Evolutionary conservation across 2,113 vertebrate species (phyloP), one percentile per base, ranked within the genome.

Genomic region (Cebidichthys violaceus): DNA sequence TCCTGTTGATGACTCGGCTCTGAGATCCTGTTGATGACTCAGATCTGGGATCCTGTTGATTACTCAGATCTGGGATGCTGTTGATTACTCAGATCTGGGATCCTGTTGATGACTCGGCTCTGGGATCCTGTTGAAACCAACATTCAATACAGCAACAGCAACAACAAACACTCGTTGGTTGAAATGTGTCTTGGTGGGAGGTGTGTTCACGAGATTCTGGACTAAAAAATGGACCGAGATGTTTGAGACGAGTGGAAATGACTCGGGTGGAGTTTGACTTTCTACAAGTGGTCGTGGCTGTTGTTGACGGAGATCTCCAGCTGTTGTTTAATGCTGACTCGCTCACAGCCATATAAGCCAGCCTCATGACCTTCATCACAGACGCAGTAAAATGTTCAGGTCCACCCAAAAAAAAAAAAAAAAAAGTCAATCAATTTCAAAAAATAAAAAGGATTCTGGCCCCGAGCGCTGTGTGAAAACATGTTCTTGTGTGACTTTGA

Each of bases 401-500:
- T 65, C 61, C 62, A 9, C 59, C 69, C 27, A 13, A n/a, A n/a
- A n/a, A n/a, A n/a, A n/a, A n/a, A n/a, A n/a, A n/a, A n/a, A n/a
- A n/a, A 11, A 62, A 62, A 76, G 60, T 47, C 31, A 17, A 39
- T 70, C 6, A 0, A 75, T 15, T 43, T 65, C 35, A 0, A 39
- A 70, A 61, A 80, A 18, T 59, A 57, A 62, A 0, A n/a, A 18
- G 39, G 31, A 10, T 29, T 33, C 15, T 13, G 59, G 75, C 70
- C 69, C 43, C 10, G 20, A 77, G 78, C 75, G 1, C 52, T 9
- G 43, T 65, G 66, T 54, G 61, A 67, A 50, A 57, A 79, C 65
- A 50, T 6, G 37, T 13, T 60, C 62, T 62, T 67, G 61, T 85
- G 45, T 78, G 87, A 88, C 87, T 86, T 92, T 90, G 33, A 88